phyloP scores from a whole-genome alignment of 2,113 vertebrate species.

The Panthera uncia region DNA sequence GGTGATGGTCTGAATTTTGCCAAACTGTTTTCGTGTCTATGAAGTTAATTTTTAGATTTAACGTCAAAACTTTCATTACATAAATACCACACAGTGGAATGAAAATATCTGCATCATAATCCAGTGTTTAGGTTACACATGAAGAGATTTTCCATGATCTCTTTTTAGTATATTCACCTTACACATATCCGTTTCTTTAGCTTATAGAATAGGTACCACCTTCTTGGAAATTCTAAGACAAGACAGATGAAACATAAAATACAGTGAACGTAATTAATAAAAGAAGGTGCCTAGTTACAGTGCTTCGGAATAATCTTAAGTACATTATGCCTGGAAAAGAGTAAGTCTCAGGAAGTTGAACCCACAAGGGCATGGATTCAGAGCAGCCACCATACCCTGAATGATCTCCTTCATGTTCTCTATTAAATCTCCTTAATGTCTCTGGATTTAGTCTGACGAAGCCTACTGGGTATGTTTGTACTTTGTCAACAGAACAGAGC shows the following conservation, averaged over 20 bases:
- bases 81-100: neutral
- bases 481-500: conserved; percentile 44
- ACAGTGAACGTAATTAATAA: neutral
- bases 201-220: neutral
- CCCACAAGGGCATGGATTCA: neutral
- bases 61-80: conserved; percentile 1
- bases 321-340: neutral
- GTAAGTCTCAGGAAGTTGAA: neutral
- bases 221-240: neutral
- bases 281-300: neutral
- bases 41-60: conserved; percentile 6
- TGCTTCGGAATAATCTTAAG: neutral
- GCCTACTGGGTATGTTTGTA: conserved; percentile 27
- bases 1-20: neutral
- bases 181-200: neutral
- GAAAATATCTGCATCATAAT: conserved; percentile 28
- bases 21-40: neutral
- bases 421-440: neutral
- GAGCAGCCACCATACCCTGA: neutral
- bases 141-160: neutral
- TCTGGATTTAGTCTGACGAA: neutral
- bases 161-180: neutral
- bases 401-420: neutral
- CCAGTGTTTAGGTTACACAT: neutral
- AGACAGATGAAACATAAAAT: neutral